phyloP scores from a whole-genome alignment of 2,797 vertebrate genomes.

The Protonibea diacanthus region DNA sequence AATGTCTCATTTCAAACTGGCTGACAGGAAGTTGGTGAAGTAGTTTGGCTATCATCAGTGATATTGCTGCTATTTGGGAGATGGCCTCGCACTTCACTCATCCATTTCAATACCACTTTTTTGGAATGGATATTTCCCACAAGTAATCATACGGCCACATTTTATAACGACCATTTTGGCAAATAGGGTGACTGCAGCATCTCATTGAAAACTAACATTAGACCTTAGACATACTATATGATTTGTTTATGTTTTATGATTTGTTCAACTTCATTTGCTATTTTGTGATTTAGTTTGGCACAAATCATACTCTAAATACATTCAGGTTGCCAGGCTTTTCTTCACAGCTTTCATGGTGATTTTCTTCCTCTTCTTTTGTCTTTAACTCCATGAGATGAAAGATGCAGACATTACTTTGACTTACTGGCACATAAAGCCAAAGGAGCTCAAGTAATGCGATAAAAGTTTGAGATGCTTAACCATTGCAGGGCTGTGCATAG shows the following conservation, averaged over 20 bases:
- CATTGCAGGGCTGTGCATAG: background rate
- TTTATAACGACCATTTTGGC: background rate
- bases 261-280: too few relatives aligned
- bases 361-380: background rate
- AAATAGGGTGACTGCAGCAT: background rate
- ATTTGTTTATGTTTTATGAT: background rate
- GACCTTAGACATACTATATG: too few relatives aligned
- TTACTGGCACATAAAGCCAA: background rate
- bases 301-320: too few relatives aligned
- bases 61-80: constrained; percentile 37
- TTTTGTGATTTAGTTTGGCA: too few relatives aligned
- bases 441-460: background rate
- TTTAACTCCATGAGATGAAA: background rate
- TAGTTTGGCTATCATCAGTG: constrained; percentile 15
- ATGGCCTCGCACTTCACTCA: constrained; percentile 21
- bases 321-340: background rate
- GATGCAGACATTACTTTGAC: background rate
- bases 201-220: background rate
- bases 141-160: background rate
- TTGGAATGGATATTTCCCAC: constrained; percentile 8
- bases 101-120: constrained; percentile 19
- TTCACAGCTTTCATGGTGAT: background rate
- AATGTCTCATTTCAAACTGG: constrained; percentile 7
- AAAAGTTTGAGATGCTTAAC: background rate
- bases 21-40: constrained; percentile 18